These are phyloP conservation scores for Saccostrea glomerata DNA, from an alignment of 1,140 invertebrate species.

Conservation along the genomic window DNA sequence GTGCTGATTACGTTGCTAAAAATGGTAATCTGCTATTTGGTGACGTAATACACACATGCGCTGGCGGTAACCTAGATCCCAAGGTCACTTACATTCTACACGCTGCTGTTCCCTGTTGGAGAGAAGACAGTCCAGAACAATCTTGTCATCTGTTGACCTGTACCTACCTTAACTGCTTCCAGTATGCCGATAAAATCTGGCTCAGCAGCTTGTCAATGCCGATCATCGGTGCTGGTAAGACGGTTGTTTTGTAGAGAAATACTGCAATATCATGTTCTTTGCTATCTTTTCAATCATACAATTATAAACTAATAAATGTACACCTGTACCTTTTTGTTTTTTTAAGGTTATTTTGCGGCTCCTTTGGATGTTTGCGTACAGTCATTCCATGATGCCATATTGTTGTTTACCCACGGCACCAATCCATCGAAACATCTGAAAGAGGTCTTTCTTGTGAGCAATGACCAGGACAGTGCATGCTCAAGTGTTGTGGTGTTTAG, in stretches of 20 bases:
- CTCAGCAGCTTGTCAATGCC: conserved; percentile 56
- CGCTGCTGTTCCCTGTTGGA: conserved; percentile 58
- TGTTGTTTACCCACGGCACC: conserved; percentile 40
- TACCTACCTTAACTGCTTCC: conserved; percentile 63
- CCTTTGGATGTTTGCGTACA: conserved; percentile 63
- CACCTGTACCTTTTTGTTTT: not conserved
- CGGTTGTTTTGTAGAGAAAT: not conserved
- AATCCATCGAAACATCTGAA: conserved; percentile 43
- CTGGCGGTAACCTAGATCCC: conserved; percentile 56
- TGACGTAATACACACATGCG: conserved; percentile 62
- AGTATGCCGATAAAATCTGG: conserved; percentile 61
- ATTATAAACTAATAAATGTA: no score
- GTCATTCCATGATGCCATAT: conserved; percentile 59
- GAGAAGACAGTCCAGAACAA: conserved; percentile 51
- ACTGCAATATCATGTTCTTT: not conserved
- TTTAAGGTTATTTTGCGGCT: conserved; percentile 58
- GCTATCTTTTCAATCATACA: not conserved
- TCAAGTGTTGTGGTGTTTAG: conserved; percentile 57
- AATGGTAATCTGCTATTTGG: conserved; percentile 52
- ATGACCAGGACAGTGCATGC: conserved; percentile 57
- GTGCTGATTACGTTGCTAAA: conserved; percentile 51
- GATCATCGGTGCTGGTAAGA: conserved; percentile 61
- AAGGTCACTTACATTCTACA: conserved; percentile 60
- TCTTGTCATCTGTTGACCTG: conserved; percentile 59
- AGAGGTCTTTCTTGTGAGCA: conserved; percentile 53